These are phyloP conservation scores for Omphaloscelis lunosa DNA, from an alignment of 2,888 invertebrate species.

Conservation along the genomic window DNA sequence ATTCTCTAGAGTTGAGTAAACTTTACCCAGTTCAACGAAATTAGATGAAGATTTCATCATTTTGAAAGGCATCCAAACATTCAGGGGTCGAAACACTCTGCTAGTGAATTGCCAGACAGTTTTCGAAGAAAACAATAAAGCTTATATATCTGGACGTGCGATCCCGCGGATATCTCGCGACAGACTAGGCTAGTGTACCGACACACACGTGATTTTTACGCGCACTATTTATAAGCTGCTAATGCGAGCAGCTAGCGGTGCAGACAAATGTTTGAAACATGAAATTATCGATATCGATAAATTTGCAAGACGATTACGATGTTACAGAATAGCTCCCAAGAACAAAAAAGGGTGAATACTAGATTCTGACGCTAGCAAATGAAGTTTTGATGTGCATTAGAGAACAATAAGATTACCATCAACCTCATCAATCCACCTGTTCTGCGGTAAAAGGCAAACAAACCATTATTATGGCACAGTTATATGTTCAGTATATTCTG, in stretches of 20 bases:
- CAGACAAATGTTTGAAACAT: constrained; percentile 73
- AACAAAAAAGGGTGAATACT: constrained; percentile 8
- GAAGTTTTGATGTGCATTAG: constrained; percentile 2
- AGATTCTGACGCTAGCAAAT: constrained; percentile 16
- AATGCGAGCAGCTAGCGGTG: constrained; percentile 70
- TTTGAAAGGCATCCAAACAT: constrained; percentile 42
- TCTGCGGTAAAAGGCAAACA: not conserved
- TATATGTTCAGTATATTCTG: not conserved
- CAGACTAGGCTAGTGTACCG: constrained; percentile 73
- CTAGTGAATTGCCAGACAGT: constrained; percentile 41
- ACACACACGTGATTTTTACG: constrained; percentile 79
- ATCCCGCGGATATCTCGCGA: constrained; percentile 58
- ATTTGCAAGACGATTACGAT: constrained; percentile 12
- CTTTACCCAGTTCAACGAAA: constrained; percentile 14
- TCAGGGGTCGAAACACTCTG: constrained; percentile 36
- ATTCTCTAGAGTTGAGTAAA: constrained; percentile 17
- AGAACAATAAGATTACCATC: constrained; percentile 10
- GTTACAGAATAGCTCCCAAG: not conserved
- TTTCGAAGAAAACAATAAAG: constrained; percentile 46
- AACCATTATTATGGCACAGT: constrained; percentile 7
- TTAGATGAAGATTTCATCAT: constrained; percentile 26
- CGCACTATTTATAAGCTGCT: constrained; percentile 80
- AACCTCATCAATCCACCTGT: constrained; percentile 7
- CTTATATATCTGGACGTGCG: constrained; percentile 54
- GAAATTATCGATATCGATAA: constrained; percentile 69